Conservation (phyloP, 1,140 invertebrate species). For the Drosophila ohnishii region DNA sequence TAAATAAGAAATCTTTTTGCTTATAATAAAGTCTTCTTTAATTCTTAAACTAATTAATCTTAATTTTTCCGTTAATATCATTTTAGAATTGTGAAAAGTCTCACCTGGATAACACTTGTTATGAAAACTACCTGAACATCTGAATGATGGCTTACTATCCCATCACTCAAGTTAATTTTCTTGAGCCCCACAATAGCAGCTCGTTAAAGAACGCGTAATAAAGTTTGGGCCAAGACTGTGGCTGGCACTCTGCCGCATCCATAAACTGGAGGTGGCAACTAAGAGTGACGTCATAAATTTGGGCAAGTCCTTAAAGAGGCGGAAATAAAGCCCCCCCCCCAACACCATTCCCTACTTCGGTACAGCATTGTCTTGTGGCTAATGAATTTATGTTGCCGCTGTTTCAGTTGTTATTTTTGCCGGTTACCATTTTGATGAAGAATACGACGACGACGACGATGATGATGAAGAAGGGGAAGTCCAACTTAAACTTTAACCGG, state of each 20-base stretch:
- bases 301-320: conserved; percentile 57
- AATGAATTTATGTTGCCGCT: conserved; percentile 73
- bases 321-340: conserved; percentile 4
- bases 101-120: neutral
- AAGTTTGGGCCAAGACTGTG: conserved; percentile 19
- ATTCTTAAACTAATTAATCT: neutral
- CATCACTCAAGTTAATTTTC: conserved; percentile 26
- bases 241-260: conserved; percentile 26
- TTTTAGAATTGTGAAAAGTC: neutral
- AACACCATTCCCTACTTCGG: neutral
- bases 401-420: conserved; percentile 31
- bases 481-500: conserved; percentile 46
- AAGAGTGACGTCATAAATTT: conserved; percentile 77
- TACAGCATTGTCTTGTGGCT: conserved; percentile 57
- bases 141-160: neutral
- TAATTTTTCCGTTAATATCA: neutral
- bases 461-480: conserved; percentile 5
- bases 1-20: neutral
- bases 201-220: conserved; percentile 33
- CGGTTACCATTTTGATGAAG: conserved; percentile 34
- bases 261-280: conserved; percentile 52
- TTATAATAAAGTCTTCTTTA: neutral
- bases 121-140: neutral
- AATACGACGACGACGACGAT: conserved; percentile 1
- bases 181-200: neutral